Percentiles rank a stretch among this genome's conserved stretches.
phyloP scores from a whole-genome alignment of 2,888 invertebrate genomes.

The Pachymerium ferrugineum region DNA sequence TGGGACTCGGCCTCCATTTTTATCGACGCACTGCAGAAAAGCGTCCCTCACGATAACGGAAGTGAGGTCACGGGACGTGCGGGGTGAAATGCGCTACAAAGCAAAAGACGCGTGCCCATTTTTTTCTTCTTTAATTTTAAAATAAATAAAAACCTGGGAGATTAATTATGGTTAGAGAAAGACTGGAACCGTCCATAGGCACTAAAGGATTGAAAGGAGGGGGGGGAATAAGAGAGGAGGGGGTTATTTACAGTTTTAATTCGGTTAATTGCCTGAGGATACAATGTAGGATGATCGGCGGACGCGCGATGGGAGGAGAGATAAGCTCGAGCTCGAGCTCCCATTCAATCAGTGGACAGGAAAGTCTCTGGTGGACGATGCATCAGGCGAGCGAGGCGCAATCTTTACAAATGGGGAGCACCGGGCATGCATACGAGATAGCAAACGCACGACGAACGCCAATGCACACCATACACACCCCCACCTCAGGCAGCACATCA shows the following conservation, averaged over 20 bases:
- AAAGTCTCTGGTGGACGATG: conserved; percentile 29
- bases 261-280: conserved; percentile 27
- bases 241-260: conserved; percentile 21
- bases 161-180: too few species aligned
- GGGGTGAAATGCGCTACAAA: background rate
- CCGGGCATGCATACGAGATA: conserved; percentile 27
- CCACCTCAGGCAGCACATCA: conserved; percentile 20
- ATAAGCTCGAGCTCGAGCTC: conserved; percentile 1
- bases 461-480: conserved; percentile 10
- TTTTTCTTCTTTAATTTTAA: background rate
- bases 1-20: conserved; percentile 27
- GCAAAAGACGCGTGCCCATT: background rate
- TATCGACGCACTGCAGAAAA: conserved; percentile 27
- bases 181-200: too few species aligned
- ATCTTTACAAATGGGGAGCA: conserved; percentile 29
- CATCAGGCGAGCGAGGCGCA: conserved; percentile 28
- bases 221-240: background rate
- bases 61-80: conserved; percentile 20
- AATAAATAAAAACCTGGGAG: too few species aligned
- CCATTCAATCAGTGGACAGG: conserved; percentile 30
- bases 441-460: conserved; percentile 19
- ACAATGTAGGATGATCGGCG: conserved; percentile 25
- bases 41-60: background rate
- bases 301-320: background rate
- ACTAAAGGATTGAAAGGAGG: background rate